Evolutionary conservation across 1,140 invertebrate genomes (phyloP).

Genomic region (Anastatus disparis): DNA sequence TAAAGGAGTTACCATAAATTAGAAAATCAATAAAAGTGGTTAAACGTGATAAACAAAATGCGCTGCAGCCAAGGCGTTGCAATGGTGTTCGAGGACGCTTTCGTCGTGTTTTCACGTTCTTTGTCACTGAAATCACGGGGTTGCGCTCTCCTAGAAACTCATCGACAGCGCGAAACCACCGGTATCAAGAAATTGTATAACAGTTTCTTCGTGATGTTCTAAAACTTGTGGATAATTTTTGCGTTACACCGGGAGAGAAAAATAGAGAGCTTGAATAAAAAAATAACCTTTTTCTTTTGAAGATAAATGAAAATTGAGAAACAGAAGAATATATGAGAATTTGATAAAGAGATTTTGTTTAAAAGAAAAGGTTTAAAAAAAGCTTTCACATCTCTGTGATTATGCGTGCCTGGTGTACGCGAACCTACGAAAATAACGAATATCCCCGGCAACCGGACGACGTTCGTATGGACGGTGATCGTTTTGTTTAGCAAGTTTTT

Average conservation of each 20-base stretch:
- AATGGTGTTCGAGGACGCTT: constrained; percentile 66
- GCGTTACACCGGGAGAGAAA: constrained; percentile 33
- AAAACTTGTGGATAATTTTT: constrained; percentile 62
- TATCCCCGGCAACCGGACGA: constrained; percentile 33
- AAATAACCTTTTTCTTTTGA: constrained; percentile 4
- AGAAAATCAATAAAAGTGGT: too few relatives aligned
- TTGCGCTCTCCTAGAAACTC: constrained; percentile 77
- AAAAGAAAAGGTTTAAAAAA: background rate
- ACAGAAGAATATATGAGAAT: too few relatives aligned
- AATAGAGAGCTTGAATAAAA: background rate
- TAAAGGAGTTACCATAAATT: too few relatives aligned
- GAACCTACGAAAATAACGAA: background rate
- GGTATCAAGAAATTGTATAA: constrained; percentile 87
- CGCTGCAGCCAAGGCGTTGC: constrained; percentile 60
- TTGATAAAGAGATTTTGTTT: background rate
- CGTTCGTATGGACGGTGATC: constrained; percentile 25
- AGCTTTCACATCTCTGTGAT: constrained; percentile 16
- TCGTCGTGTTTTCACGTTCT: constrained; percentile 65
- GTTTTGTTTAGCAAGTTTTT: constrained; percentile 22
- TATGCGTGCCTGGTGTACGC: constrained; percentile 34
- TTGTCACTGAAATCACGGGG: constrained; percentile 64
- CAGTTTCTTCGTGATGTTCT: constrained; percentile 86
- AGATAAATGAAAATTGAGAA: too few relatives aligned
- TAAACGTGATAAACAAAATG: constrained; percentile 59
- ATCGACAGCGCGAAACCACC: constrained; percentile 81